Evolutionary conservation across 37 sponge, comb jelly and placozoan genomes (phyloP).

Genomic region (Mnemiopsis leidyi): DNA sequence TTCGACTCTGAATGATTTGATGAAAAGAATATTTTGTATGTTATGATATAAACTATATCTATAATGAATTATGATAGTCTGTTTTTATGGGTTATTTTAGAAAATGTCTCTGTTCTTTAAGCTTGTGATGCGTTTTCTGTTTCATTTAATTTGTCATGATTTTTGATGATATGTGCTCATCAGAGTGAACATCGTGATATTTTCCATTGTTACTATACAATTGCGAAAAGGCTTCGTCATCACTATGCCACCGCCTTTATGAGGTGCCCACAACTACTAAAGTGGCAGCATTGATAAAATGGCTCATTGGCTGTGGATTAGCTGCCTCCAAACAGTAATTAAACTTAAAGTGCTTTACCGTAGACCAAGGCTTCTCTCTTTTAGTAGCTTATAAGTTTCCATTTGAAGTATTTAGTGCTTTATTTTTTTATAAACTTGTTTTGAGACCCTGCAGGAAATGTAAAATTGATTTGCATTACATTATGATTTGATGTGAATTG

Average conservation of each 20-base stretch:
- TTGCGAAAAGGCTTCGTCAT: too few species aligned
- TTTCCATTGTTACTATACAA: too few species aligned
- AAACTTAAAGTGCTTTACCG: neutral
- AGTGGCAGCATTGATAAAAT: neutral
- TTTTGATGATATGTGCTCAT: neutral
- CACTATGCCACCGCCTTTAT: too few species aligned
- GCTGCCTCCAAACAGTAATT: neutral
- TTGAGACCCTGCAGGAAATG: neutral
- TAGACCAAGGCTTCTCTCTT: neutral
- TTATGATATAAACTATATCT: conserved; percentile 41
- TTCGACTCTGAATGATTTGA: neutral
- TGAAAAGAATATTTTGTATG: conserved; percentile 55
- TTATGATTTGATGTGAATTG: neutral
- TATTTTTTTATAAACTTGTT: neutral
- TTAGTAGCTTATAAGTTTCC: neutral
- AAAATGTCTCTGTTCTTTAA: conserved; percentile 3
- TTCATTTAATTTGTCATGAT: neutral
- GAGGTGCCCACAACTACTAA: neutral
- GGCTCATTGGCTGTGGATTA: neutral
- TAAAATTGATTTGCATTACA: neutral
- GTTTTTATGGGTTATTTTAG: conserved; percentile 64
- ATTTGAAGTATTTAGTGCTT: neutral
- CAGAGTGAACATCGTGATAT: neutral
- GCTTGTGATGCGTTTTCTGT: neutral
- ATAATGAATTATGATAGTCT: conserved; percentile 54